Percentiles rank a stretch among this genome's conserved stretches.
Evolutionary conservation across 2,797 vertebrate species (phyloP).

Genomic region (Melanotaenia pygmaea): DNA sequence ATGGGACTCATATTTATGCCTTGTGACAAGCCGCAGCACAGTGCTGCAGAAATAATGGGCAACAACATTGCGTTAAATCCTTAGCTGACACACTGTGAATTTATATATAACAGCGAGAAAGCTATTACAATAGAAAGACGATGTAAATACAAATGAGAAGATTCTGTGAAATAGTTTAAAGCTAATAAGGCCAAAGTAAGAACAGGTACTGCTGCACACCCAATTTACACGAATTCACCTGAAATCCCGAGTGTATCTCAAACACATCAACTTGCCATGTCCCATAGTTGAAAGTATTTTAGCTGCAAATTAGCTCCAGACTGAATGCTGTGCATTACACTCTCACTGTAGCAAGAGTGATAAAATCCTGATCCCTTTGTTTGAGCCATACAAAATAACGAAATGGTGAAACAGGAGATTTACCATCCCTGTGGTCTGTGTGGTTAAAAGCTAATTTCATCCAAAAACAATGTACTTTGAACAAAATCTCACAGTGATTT

Average conservation of each 20-base stretch:
- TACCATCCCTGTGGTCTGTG: conserved; percentile 45
- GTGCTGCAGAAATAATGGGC: not conserved
- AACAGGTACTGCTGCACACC: conserved; percentile 6
- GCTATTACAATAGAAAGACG: not conserved
- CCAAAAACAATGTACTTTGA: conserved; percentile 43
- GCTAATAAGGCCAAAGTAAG: conserved; percentile 21
- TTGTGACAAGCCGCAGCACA: not conserved
- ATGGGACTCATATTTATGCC: not conserved
- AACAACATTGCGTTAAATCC: conserved; percentile 16
- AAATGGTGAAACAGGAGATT: conserved; percentile 52
- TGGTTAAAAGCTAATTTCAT: conserved; percentile 46
- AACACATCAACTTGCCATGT: conserved; percentile 11
- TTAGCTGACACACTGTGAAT: conserved; percentile 11
- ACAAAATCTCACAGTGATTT: conserved; percentile 43
- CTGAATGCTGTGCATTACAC: conserved; percentile 7
- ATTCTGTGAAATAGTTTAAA: conserved; percentile 23
- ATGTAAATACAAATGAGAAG: conserved; percentile 14
- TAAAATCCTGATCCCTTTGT: conserved; percentile 25
- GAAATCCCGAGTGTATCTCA: conserved; percentile 16
- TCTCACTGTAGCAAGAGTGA: conserved; percentile 2
- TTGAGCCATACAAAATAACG: conserved; percentile 30
- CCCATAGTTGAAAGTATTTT: conserved; percentile 13
- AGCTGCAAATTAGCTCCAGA: conserved; percentile 41
- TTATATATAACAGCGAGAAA: conserved; percentile 5
- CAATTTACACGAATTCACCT: conserved; percentile 19